A percentile compares a stretch with the other conserved stretches of the same genome.
Evolutionary conservation across 2,113 vertebrate genomes (phyloP).

Genomic region (Cercocebus atys): DNA sequence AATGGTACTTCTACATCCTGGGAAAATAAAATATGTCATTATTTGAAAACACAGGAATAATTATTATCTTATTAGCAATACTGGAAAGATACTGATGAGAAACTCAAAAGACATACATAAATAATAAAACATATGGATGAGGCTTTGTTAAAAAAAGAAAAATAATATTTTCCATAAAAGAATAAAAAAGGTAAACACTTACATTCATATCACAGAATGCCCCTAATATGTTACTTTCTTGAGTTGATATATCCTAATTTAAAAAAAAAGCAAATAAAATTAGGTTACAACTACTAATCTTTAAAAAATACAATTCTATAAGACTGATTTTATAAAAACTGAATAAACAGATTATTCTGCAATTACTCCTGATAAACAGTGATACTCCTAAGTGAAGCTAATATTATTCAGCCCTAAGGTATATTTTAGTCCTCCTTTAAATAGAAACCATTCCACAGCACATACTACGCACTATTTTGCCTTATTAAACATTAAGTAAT

Average conservation of each 20-base stretch:
- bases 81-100: not conserved
- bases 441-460: not conserved
- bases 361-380: not conserved
- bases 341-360: not conserved
- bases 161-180: not conserved
- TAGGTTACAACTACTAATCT: conserved; percentile 6
- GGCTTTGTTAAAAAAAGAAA: not conserved
- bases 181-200: conserved; percentile 84
- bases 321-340: not conserved
- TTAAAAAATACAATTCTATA: not conserved
- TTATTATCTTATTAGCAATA: not conserved
- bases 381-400: not conserved
- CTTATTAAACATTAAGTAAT: not conserved
- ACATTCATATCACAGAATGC: conserved; percentile 99
- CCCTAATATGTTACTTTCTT: conserved; percentile 99
- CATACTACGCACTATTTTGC: not conserved
- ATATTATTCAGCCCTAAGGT: not conserved
- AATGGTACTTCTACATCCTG: conserved; percentile 99
- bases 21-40: conserved; percentile 5
- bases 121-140: not conserved
- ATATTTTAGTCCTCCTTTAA: not conserved
- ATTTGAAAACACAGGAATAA: not conserved
- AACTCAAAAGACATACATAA: not conserved
- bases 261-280: conserved; percentile 49
- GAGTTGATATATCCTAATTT: conserved; percentile 96